These are phyloP conservation scores for Myripristis murdjan DNA, from an alignment of 2,797 vertebrate species.

Conservation along the genomic window DNA sequence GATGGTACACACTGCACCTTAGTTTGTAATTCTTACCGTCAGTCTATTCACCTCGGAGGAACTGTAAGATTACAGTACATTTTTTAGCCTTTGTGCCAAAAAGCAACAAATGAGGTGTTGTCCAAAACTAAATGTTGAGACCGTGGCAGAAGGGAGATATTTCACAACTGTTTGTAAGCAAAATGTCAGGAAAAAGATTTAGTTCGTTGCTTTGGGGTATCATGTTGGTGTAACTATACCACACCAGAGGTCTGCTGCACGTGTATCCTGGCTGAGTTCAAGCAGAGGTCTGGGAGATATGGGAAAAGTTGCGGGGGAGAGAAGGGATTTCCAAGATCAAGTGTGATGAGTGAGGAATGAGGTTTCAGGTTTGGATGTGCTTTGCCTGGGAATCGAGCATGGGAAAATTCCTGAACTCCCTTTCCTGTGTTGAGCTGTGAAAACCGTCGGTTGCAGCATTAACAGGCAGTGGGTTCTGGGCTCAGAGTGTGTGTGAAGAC, in stretches of 20 bases:
- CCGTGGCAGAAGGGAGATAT: background rate
- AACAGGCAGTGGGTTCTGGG: slow-evolving; percentile 12
- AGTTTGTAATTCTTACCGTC: no score
- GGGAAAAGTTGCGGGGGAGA: slow-evolving; percentile 46
- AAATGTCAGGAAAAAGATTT: background rate
- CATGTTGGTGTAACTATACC: background rate
- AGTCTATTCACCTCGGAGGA: no score
- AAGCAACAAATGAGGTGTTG: background rate
- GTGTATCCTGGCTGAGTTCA: slow-evolving; percentile 45
- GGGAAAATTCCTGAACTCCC: slow-evolving; percentile 52
- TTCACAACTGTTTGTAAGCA: slow-evolving; percentile 3
- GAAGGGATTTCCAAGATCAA: slow-evolving; percentile 23
- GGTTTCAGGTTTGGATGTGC: slow-evolving; percentile 52
- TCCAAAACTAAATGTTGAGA: background rate
- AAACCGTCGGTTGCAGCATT: slow-evolving; percentile 34
- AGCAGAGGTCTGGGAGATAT: slow-evolving; percentile 37
- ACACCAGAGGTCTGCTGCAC: slow-evolving; percentile 23
- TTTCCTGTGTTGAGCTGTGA: slow-evolving; percentile 57
- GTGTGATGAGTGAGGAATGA: slow-evolving; percentile 31
- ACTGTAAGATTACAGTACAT: no score
- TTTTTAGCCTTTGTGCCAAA: no score
- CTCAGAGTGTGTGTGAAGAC: slow-evolving; percentile 1
- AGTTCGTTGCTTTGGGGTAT: background rate
- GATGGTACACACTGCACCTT: no score
- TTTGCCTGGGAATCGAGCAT: slow-evolving; percentile 66